Percentiles rank a stretch among this genome's conserved stretches.
Conservation (phyloP, 1,140 invertebrate species). For the Gryon sp. region DNA sequence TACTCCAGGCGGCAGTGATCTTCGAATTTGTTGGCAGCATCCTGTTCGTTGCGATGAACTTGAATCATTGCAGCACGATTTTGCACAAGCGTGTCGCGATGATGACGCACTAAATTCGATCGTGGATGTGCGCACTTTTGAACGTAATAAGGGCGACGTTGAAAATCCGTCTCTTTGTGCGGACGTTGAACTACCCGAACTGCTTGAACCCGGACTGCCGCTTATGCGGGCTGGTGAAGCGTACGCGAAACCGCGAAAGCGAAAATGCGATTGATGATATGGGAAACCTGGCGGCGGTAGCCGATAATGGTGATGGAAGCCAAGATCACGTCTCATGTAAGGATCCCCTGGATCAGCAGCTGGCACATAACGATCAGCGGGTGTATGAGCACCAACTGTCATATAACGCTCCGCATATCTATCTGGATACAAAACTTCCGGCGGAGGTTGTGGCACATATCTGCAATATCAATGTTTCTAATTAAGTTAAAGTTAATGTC, state of each 20-base stretch:
- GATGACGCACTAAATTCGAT: conserved; percentile 72
- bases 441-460: conserved; percentile 82
- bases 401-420: conserved; percentile 80
- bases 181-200: conserved; percentile 75
- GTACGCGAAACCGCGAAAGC: conserved; percentile 75
- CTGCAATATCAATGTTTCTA: conserved; percentile 25
- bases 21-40: conserved; percentile 79
- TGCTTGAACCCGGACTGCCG: conserved; percentile 80
- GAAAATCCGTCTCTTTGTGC: conserved; percentile 75
- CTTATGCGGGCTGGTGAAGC: conserved; percentile 72
- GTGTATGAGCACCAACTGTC: conserved; percentile 77
- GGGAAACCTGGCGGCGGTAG: conserved; percentile 78
- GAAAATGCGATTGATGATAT: conserved; percentile 75
- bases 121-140: conserved; percentile 78
- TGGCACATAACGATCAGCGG: conserved; percentile 78
- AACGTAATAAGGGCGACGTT: conserved; percentile 77
- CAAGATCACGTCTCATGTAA: conserved; percentile 82
- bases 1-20: conserved; percentile 78
- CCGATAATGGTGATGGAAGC: conserved; percentile 82
- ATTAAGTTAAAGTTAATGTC: too few relatives aligned
- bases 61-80: conserved; percentile 77
- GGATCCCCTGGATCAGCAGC: conserved; percentile 79
- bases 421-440: conserved; percentile 78
- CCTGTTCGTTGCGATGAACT: conserved; percentile 64
- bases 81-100: conserved; percentile 81